Conservation (phyloP, 2,113 vertebrate species). For the Peromyscus maniculatus region DNA sequence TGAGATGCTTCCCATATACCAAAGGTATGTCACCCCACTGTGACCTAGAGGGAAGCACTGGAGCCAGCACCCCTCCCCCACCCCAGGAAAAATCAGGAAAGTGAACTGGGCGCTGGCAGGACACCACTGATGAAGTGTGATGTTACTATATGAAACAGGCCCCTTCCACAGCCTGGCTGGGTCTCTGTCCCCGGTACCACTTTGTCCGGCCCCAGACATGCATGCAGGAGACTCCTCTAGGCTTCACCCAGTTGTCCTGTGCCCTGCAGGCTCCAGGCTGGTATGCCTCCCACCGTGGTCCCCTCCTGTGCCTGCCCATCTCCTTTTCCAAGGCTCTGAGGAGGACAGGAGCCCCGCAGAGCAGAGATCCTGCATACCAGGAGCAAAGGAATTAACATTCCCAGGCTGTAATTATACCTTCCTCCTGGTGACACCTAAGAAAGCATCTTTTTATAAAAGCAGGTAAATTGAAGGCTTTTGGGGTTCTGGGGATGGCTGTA, state of each 20-base stretch:
- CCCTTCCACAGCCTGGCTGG: neutral
- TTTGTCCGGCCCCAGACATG: neutral
- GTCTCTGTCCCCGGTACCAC: neutral
- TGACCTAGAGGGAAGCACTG: neutral
- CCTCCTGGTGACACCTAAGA: slow-evolving; percentile 87
- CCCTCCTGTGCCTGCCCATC: slow-evolving; percentile 53
- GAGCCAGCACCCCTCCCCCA: neutral
- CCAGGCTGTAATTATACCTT: slow-evolving; percentile 90
- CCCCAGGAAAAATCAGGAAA: neutral
- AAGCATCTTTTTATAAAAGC: slow-evolving; percentile 87
- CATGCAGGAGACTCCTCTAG: neutral
- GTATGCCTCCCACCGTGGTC: neutral
- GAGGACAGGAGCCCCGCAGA: slow-evolving; percentile 83
- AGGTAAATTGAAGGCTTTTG: slow-evolving; percentile 90
- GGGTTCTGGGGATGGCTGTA: slow-evolving; percentile 76
- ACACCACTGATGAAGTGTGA: no score
- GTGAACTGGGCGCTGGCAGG: neutral
- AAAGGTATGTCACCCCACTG: neutral
- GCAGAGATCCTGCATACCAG: slow-evolving; percentile 70
- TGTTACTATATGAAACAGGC: neutral
- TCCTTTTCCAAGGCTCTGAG: slow-evolving; percentile 45
- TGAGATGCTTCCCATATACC: neutral
- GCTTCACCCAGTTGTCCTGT: neutral
- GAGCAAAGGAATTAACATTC: slow-evolving; percentile 86
- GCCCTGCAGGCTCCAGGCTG: slow-evolving; percentile 1